Conservation (phyloP, 1,140 invertebrate species). For the Stegodyphus dumicola region DNA sequence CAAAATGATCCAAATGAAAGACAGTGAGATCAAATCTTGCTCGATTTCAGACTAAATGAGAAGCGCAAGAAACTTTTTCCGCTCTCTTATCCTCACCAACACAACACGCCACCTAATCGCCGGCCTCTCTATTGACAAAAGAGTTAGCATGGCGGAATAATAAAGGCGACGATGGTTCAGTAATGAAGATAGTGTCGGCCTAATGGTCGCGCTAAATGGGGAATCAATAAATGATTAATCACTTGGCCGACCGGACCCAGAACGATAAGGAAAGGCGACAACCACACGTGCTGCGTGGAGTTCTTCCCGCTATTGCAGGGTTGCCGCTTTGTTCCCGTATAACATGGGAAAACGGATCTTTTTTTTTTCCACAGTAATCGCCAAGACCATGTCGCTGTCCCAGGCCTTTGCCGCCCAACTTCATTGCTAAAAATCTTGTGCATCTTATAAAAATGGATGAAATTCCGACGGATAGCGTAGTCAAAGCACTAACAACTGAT, state of each 20-base stretch:
- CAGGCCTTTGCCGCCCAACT: background rate
- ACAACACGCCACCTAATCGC: conserved; percentile 15
- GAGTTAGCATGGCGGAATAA: conserved; percentile 46
- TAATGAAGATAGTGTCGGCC: conserved; percentile 51
- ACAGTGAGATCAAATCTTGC: conserved; percentile 2
- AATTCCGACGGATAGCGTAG: too few relatives aligned
- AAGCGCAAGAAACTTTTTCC: background rate
- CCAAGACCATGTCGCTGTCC: background rate
- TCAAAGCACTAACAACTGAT: too few relatives aligned
- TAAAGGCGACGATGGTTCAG: conserved; percentile 41
- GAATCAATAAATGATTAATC: conserved; percentile 55
- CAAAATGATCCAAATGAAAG: background rate
- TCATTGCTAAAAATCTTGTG: too few relatives aligned
- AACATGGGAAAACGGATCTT: background rate
- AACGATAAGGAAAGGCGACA: conserved; percentile 39
- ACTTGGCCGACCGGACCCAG: conserved; percentile 36
- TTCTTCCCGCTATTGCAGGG: background rate
- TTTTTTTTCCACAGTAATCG: background rate
- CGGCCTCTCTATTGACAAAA: conserved; percentile 37
- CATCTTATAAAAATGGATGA: too few relatives aligned
- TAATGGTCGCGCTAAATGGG: conserved; percentile 46
- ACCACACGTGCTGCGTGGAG: background rate
- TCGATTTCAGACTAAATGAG: conserved; percentile 7
- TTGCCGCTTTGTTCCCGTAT: conserved; percentile 4
- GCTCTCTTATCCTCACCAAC: background rate